Conservation (phyloP, 1,140 invertebrate genomes). For the Scaptomyza hsui region DNA sequence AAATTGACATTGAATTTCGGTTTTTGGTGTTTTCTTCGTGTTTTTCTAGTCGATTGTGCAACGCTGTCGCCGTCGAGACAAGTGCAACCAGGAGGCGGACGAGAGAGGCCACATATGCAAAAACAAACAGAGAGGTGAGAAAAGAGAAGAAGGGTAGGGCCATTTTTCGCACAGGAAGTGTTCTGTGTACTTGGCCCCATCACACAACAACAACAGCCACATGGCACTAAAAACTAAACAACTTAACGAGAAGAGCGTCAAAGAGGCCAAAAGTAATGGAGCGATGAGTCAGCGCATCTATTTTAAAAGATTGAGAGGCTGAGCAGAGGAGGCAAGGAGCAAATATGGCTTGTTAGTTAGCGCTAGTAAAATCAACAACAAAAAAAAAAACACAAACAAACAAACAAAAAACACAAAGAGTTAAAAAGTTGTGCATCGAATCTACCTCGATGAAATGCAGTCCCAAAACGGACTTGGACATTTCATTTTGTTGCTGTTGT, state of each 20-base stretch:
- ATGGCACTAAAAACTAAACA: background rate
- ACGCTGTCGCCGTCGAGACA: slow-evolving; percentile 52
- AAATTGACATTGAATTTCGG: slow-evolving; percentile 80
- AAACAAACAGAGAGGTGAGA: background rate
- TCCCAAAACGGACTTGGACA: slow-evolving; percentile 77
- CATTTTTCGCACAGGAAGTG: slow-evolving; percentile 30
- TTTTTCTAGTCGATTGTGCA: slow-evolving; percentile 66
- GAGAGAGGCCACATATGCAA: slow-evolving; percentile 27
- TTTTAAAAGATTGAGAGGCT: slow-evolving; percentile 30
- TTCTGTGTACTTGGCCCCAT: slow-evolving; percentile 29
- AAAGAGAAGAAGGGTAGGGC: background rate
- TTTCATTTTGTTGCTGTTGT: slow-evolving; percentile 71
- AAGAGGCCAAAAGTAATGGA: background rate
- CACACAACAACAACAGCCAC: background rate
- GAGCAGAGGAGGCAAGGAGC: slow-evolving; percentile 4
- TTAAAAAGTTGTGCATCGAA: slow-evolving; percentile 37
- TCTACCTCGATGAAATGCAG: slow-evolving; percentile 82
- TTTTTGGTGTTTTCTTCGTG: slow-evolving; percentile 17
- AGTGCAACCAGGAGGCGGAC: slow-evolving; percentile 70
- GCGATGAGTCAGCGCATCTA: slow-evolving; percentile 40
- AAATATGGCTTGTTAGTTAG: slow-evolving; percentile 31
- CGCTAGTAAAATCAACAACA: slow-evolving; percentile 41
- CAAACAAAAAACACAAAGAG: slow-evolving; percentile 39
- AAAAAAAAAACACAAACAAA: slow-evolving; percentile 33
- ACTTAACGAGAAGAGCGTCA: background rate